These are phyloP conservation scores for Tadarida brasiliensis DNA, from an alignment of 2,797 vertebrate genomes.

Conservation along the genomic window DNA sequence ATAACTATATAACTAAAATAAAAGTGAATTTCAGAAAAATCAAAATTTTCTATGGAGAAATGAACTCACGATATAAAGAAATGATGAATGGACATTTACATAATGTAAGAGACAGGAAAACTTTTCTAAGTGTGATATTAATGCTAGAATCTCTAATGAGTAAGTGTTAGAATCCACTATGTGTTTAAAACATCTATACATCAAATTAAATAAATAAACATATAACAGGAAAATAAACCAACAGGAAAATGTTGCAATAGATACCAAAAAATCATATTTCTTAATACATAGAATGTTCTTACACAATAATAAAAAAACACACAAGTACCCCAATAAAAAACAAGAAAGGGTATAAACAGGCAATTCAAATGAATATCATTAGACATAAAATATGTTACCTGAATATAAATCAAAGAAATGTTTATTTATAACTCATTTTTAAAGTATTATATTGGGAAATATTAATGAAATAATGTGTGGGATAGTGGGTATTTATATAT, in stretches of 20 bases:
- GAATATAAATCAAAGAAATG: background rate
- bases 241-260: background rate
- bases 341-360: background rate
- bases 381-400: background rate
- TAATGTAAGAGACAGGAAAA: background rate
- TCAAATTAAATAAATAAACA: background rate
- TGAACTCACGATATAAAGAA: background rate
- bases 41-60: background rate
- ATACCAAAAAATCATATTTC: background rate
- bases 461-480: background rate
- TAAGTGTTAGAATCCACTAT: background rate
- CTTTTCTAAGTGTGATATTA: background rate
- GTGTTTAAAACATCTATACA: conserved; percentile 8
- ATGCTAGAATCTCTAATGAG: background rate
- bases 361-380: background rate
- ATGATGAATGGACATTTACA: background rate
- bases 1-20: background rate
- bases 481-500: background rate
- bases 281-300: background rate
- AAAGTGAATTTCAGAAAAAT: background rate
- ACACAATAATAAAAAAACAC: background rate
- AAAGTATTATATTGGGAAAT: background rate
- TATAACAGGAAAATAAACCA: background rate
- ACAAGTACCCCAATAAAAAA: background rate
- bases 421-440: background rate